A percentile compares a stretch with the other conserved stretches of the same genome.
Evolutionary conservation across 2,113 vertebrate genomes (phyloP).

Genomic region (Xyrauchen texanus): DNA sequence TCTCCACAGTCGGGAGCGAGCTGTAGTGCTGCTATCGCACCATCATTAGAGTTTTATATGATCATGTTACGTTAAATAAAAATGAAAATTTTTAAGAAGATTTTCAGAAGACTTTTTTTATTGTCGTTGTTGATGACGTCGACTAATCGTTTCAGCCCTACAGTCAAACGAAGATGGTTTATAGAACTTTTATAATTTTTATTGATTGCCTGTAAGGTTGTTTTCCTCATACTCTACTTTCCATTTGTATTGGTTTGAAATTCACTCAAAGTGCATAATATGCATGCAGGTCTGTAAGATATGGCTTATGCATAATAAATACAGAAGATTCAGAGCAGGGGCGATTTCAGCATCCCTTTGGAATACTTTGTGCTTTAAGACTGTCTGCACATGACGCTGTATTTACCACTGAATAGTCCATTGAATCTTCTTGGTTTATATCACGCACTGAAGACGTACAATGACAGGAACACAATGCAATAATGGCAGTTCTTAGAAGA

Average conservation of each 20-base stretch:
- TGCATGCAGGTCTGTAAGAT: neutral
- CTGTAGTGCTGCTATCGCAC: too few relatives aligned
- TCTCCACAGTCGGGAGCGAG: too few relatives aligned
- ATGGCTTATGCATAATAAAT: conserved; percentile 6
- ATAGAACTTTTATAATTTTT: neutral
- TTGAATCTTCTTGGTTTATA: neutral
- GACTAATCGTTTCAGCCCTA: too few relatives aligned
- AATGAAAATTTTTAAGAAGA: too few relatives aligned
- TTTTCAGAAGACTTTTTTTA: too few relatives aligned
- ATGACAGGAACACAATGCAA: conserved; percentile 2
- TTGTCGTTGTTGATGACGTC: too few relatives aligned
- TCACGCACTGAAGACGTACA: neutral
- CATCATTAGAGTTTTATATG: too few relatives aligned
- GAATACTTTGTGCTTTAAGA: neutral
- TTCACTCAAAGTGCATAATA: neutral
- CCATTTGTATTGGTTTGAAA: neutral
- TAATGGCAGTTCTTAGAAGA: neutral
- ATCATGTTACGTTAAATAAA: too few relatives aligned
- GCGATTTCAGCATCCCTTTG: neutral
- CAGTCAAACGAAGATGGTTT: neutral
- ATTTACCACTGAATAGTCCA: neutral
- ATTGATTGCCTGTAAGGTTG: neutral
- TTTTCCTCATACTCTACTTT: conserved; percentile 21
- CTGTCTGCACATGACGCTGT: neutral
- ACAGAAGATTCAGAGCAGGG: too few relatives aligned